Evolutionary conservation across 2,113 vertebrate genomes (phyloP).

Genomic region (Macroglossus sobrinus): DNA sequence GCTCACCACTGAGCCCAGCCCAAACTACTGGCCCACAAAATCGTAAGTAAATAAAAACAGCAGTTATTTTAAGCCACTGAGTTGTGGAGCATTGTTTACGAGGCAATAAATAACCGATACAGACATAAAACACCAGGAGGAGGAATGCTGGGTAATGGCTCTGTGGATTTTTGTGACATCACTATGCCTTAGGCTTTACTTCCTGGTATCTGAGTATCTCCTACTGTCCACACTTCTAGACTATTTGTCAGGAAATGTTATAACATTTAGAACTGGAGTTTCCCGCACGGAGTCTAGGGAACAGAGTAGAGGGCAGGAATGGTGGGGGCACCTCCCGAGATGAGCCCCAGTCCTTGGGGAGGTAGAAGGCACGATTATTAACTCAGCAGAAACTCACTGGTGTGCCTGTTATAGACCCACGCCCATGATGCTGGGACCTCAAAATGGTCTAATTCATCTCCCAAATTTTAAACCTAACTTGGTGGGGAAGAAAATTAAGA

Average conservation of each 20-base stretch:
- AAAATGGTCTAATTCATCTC: neutral
- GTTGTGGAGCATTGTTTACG: neutral
- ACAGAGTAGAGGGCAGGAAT: neutral
- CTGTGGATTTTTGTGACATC: accelerated
- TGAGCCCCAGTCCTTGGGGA: neutral
- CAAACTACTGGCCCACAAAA: neutral
- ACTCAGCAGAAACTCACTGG: neutral
- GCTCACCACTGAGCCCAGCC: neutral
- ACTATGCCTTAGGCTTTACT: neutral
- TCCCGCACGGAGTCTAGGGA: neutral
- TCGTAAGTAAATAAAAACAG: neutral
- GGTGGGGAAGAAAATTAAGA: neutral
- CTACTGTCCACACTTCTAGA: neutral
- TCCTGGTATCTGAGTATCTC: neutral
- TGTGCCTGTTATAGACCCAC: neutral
- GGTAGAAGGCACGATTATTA: neutral
- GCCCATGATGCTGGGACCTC: neutral
- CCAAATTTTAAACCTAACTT: neutral
- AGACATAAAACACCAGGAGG: neutral
- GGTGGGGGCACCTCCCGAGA: neutral
- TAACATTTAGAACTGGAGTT: neutral
- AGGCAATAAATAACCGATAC: neutral
- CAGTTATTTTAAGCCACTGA: neutral
- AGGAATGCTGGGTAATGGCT: too few relatives aligned
- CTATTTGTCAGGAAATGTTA: neutral